Evolutionary conservation across 2,888 invertebrate genomes (phyloP), one percentile per base, ranked within the genome.

Genomic region (Chloroclysta siterata): DNA sequence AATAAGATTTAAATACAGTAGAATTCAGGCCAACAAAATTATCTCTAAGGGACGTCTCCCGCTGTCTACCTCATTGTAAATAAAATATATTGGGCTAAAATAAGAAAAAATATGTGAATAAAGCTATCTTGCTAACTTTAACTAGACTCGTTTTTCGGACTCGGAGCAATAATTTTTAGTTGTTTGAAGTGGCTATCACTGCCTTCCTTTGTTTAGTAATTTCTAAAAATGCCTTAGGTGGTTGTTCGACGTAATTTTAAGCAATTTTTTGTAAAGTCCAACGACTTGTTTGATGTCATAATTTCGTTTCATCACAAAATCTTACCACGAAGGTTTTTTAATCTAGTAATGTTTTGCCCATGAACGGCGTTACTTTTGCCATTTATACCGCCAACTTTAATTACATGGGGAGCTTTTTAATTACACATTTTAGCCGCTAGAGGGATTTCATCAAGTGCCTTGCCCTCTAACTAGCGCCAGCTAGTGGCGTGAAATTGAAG

Each of bases 51-150:
- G 84, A 77, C 71, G 71, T 68, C 74, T 79, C 90, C 90, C 89
- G 71, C 77, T 80, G 87, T 89, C 92, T 93, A 91, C 92, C 92
- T 93, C 92, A 91, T 89, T 93, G 90, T 92, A 91, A 79, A 90
- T 91, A 76, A 80, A 81, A 61, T 69, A 75, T 81, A 86, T 88
- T 91, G 87, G 88, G 87, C 88, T 90, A 88, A 85, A 87, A 73
- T 89, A 89, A 88, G 85, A 80, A 80, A 82, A 74, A 75, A 65
- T 46, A 68, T 56, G 29, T 65, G 74, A 28, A 29, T 82, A 76
- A 79, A 83, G 84, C 65, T 58, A 60, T 57, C 42, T 65, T 83
- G 82, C 80, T 81, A 77, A 78, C 74, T 77, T 82, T 82, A 73
- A 80, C 82, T 80, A 81, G 72, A 78, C 71, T 76, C 78, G 75